Percentiles rank a stretch among this genome's conserved stretches.
phyloP scores from a whole-genome alignment of 2,113 vertebrate genomes.

The Panurus biarmicus region DNA sequence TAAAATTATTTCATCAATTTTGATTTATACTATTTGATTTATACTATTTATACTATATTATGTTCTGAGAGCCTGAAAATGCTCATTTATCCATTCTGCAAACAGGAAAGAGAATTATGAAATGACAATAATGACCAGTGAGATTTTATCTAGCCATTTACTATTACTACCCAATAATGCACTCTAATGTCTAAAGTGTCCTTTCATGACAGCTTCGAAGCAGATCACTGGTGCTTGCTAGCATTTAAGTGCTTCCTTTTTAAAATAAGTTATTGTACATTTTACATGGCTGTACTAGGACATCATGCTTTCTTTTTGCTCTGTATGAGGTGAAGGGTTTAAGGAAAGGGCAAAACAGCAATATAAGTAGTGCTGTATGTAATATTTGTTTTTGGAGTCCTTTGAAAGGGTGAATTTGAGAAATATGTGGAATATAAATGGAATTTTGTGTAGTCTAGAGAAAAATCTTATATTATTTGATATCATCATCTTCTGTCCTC shows the following conservation, averaged over 20 bases:
- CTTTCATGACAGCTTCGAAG: background rate
- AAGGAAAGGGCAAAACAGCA: background rate
- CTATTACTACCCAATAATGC: background rate
- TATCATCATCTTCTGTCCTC: background rate
- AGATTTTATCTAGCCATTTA: slow-evolving; percentile 20
- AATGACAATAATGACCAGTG: background rate
- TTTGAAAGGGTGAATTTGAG: background rate
- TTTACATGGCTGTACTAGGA: background rate
- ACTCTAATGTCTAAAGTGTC: slow-evolving; percentile 25
- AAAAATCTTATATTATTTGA: background rate
- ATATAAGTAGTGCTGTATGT: background rate
- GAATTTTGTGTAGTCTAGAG: background rate
- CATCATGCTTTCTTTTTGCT: background rate
- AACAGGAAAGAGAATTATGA: background rate
- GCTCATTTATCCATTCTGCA: background rate
- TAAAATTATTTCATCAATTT: background rate
- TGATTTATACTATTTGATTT: background rate
- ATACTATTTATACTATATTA: too few species aligned
- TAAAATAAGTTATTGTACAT: background rate
- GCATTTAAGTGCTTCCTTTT: background rate
- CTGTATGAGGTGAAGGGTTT: background rate
- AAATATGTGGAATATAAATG: background rate
- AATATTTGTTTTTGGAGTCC: background rate
- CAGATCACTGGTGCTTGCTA: background rate
- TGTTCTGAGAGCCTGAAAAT: background rate